Evolutionary conservation across 2,888 invertebrate species (phyloP).

Genomic region (Sympetrum striolatum): DNA sequence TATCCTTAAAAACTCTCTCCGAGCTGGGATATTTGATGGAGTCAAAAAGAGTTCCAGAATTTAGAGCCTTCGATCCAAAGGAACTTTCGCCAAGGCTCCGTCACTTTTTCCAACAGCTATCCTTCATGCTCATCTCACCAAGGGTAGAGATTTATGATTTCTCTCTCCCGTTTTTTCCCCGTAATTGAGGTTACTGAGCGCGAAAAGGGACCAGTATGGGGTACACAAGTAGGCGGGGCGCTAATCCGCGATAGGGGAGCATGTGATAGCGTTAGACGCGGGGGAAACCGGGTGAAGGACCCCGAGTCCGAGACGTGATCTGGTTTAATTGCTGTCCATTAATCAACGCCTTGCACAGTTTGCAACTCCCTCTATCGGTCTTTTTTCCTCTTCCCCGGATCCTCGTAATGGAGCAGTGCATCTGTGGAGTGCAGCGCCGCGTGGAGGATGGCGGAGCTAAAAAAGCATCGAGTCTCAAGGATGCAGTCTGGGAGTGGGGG

Average conservation of each 20-base stretch:
- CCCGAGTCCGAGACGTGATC: neutral
- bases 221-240: neutral
- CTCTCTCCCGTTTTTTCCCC: too few relatives aligned
- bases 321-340: constrained; percentile 25
- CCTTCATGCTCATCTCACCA: neutral
- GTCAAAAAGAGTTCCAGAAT: too few relatives aligned
- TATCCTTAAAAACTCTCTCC: too few relatives aligned
- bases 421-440: constrained; percentile 29
- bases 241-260: neutral
- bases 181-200: too few relatives aligned
- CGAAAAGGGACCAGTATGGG: neutral
- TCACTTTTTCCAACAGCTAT: neutral
- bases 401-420: neutral
- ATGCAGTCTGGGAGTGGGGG: neutral
- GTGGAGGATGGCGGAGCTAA: neutral
- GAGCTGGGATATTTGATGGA: too few relatives aligned
- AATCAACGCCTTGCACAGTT: constrained; percentile 32
- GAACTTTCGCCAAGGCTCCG: neutral
- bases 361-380: neutral
- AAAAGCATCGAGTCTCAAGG: constrained; percentile 1
- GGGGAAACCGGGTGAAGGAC: constrained; percentile 4
- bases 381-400: neutral
- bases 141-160: neutral
- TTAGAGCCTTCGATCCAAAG: too few relatives aligned
- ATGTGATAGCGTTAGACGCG: neutral